Conservation (phyloP, 2,888 invertebrate genomes). For the Rhogogaster chlorosoma region DNA sequence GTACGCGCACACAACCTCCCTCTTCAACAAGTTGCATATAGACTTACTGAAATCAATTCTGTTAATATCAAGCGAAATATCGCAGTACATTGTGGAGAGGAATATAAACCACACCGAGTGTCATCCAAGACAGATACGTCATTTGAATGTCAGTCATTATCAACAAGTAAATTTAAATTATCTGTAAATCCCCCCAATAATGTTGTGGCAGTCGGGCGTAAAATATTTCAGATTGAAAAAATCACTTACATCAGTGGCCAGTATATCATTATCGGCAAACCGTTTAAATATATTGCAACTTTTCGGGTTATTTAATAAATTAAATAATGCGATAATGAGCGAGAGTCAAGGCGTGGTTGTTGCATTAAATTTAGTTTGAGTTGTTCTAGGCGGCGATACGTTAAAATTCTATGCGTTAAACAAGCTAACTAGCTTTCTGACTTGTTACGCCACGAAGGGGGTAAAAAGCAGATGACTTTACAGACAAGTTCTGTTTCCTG, state of each 20-base stretch:
- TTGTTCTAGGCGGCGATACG: too few relatives aligned
- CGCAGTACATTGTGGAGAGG: constrained; percentile 8
- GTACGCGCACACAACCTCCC: background rate
- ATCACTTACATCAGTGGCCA: constrained; percentile 12
- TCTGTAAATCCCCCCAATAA: constrained; percentile 13
- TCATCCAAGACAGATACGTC: background rate
- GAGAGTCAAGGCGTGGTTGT: too few relatives aligned
- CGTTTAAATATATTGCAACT: too few relatives aligned
- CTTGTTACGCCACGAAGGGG: too few relatives aligned
- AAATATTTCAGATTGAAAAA: constrained; percentile 8
- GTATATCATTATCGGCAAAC: constrained; percentile 30
- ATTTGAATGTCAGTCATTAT: constrained; percentile 9
- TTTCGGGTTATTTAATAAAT: too few relatives aligned
- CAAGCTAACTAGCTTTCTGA: too few relatives aligned
- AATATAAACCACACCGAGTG: constrained; percentile 16
- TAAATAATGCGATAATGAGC: too few relatives aligned
- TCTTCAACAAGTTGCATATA: constrained; percentile 29
- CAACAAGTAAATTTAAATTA: constrained; percentile 23
- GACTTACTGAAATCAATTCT: constrained; percentile 8
- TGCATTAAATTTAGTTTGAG: too few relatives aligned
- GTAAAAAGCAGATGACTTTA: too few relatives aligned
- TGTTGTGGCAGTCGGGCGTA: constrained; percentile 28
- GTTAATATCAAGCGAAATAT: background rate
- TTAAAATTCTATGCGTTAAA: too few relatives aligned
- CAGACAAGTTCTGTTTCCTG: too few relatives aligned